These are phyloP conservation scores for Gouania willdenowi DNA, from an alignment of 2,797 vertebrate species.

Conservation along the genomic window DNA sequence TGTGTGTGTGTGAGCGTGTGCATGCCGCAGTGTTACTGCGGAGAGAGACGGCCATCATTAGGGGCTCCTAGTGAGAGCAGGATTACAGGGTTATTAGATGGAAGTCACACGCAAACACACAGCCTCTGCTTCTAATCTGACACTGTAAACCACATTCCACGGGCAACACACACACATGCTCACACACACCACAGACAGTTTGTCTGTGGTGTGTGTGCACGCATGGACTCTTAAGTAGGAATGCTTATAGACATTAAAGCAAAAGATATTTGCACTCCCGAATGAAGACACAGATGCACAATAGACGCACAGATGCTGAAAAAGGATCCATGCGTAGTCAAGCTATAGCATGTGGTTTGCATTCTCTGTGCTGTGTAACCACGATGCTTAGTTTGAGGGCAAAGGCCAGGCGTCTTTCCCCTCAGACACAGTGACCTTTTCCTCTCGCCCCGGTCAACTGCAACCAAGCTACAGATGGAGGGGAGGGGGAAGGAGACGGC, in stretches of 20 bases:
- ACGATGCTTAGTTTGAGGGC: slow-evolving; percentile 27
- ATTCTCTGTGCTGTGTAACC: slow-evolving; percentile 10
- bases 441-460: slow-evolving; percentile 20
- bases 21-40: slow-evolving; percentile 29
- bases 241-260: too few relatives aligned
- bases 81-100: slow-evolving; percentile 61
- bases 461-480: slow-evolving; percentile 3
- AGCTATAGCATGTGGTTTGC: too few relatives aligned
- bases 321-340: too few relatives aligned
- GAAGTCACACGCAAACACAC: slow-evolving; percentile 59
- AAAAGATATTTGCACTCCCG: background rate
- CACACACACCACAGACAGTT: slow-evolving; percentile 7
- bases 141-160: slow-evolving; percentile 49
- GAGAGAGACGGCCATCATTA: slow-evolving; percentile 54
- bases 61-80: slow-evolving; percentile 48
- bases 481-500: background rate
- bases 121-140: slow-evolving; percentile 51
- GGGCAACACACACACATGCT: background rate
- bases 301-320: slow-evolving; percentile 1
- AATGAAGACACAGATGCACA: background rate
- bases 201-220: background rate
- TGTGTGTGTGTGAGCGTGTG: slow-evolving; percentile 9
- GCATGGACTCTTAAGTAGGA: too few relatives aligned
- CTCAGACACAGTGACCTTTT: slow-evolving; percentile 52
- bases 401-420: slow-evolving; percentile 44